Base-by-base conservation (phyloP, 2,113 vertebrate species). In the Hystrix cristata region DNA sequence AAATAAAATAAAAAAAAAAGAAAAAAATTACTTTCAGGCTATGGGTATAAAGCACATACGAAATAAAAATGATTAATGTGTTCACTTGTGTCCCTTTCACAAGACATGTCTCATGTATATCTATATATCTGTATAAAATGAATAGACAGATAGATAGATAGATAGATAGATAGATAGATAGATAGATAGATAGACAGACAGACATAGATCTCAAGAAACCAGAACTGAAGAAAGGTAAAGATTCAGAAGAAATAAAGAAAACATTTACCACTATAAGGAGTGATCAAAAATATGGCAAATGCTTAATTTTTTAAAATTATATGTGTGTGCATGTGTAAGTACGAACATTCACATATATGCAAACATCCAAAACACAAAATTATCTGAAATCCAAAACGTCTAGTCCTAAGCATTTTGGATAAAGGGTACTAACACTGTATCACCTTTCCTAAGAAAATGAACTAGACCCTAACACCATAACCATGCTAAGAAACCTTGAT, bases 401-500 rank as follows among this genome's bases (percentile, higher is more conserved):
- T 38, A 38, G 60, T 21, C 18, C 71, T 25, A 46, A 74, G 43
- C 71, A 74, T 46, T 46, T 38, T 74, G 43, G 43, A 74, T 74
- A 74, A 46, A 74, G 12, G 38, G 71, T 55, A 29, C n/a, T 87
- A 34, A 72, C 29, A 27, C 25, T 38, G 18, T 13, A 55, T 1
- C 43, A 2, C 2, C 38, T 48, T 80, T 74, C 10, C 78, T 43
- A 67, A 64, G 88, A 81, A 76, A 27, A 59, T 16, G 13, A 53
- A 23, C 18, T 23, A 29, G 55, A 67, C 48, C 25, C 57, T 55
- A 31, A 51, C 15, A 23, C 43, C 43, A 21, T 60, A 34, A 27
- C 14, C 11, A 11, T 29, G 25, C 4, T 23, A 34, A 51, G 18
- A 43, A 72, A 59, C 10, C 6, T 0, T 74, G 29, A 9, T 0